Base-by-base conservation (phyloP, 2,888 invertebrate genomes). In the Stenodera caucasica region DNA sequence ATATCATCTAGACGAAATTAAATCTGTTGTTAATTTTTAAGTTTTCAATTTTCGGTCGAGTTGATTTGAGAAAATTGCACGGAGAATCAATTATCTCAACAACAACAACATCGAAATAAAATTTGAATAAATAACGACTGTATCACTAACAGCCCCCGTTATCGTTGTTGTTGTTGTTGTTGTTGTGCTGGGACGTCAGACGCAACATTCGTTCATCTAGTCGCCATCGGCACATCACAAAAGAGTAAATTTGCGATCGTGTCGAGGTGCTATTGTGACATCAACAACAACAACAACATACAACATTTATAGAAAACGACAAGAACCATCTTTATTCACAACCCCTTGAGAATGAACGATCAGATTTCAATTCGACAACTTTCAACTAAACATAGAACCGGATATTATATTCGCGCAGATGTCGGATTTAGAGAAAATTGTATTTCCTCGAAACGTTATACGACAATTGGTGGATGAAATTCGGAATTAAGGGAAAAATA, bases 171-270 rank as follows among this genome's bases (percentile, higher is more conserved):
- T 37, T 15, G 45, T 45, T 12, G 45, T 45, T 12, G 61, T 58
- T 62, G 60, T 60, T 51, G 53, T 55, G 58, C 21, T 54, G 58
- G 21, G 55, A 63, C 60, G 61, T 63, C 60, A 63, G 58, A 57
- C 37, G 65, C 57, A 58, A 60, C 61, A 57, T 63, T 55, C 49
- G 59, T 50, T 21, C 45, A 3, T 45, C 21, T 45, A 50, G 54
- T 57, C 61, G 61, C 61, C 61, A 61, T 58, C 58, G 58, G 58
- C 61, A 45, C n/a, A 53, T 53, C 55, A 61, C 61, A 61, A 61
- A 60, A 61, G 61, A 55, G 50, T 61, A 58, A 58, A 58, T 58
- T 61, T 61, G 51, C 61, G 45, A 54, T 53, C 55, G 40, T n/a
- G 33, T 21, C 37, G 58, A 53, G 55, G 37, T 32, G 53, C 40